phyloP scores from a whole-genome alignment of 1,140 invertebrate species.

The Acromyrmex charruanus region DNA sequence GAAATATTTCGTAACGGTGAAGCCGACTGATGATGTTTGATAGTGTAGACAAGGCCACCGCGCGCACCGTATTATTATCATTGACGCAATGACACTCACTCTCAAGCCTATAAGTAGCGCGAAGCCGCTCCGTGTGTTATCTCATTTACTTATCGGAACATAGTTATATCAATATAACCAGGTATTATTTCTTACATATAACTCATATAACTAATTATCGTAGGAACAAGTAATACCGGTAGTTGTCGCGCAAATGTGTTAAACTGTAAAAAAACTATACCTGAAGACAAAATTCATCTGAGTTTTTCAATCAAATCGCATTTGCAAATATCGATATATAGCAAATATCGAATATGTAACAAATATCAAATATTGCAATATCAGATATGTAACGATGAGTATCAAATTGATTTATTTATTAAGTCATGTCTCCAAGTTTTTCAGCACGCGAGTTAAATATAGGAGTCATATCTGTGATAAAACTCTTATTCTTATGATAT shows the following conservation, averaged over 20 bases:
- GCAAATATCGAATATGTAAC: not conserved
- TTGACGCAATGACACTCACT: not conserved
- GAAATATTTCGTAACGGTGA: not conserved
- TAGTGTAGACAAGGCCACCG: not conserved
- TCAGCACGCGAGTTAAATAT: not conserved
- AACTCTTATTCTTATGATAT: constrained; percentile 65
- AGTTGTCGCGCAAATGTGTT: not conserved
- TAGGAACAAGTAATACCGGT: not conserved
- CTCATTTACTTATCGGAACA: not conserved
- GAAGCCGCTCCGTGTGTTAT: not conserved
- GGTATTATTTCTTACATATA: not conserved
- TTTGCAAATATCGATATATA: not conserved
- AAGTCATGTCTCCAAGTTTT: not conserved
- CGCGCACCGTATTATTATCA: not conserved
- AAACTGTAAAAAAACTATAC: not conserved
- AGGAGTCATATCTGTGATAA: constrained; percentile 31
- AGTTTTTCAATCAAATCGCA: not conserved
- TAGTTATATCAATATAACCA: not conserved
- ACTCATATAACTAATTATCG: not conserved
- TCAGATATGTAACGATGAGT: not conserved
- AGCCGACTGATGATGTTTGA: not conserved
- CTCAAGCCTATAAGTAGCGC: not conserved
- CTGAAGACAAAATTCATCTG: not conserved
- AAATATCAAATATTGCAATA: not conserved
- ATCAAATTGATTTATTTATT: constrained; percentile 8